Evolutionary conservation across 2,113 vertebrate genomes (phyloP).

Genomic region (Lophotis ruficrista): DNA sequence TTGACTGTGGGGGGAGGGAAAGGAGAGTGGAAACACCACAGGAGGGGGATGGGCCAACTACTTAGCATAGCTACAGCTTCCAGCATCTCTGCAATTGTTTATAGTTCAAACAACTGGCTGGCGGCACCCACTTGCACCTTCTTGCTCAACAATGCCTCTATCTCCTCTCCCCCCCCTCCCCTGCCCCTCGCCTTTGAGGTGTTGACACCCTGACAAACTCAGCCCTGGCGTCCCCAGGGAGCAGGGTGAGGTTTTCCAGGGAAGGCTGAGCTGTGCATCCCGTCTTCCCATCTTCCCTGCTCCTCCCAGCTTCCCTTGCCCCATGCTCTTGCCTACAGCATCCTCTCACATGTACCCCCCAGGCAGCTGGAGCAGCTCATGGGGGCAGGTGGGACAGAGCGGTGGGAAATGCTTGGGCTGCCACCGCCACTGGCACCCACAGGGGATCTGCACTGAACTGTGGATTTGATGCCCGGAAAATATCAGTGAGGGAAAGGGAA

Average conservation of each 20-base stretch:
- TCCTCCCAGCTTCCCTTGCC: background rate
- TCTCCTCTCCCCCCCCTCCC: background rate
- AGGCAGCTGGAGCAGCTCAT: background rate
- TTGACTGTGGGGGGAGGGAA: background rate
- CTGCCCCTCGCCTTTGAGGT: slow-evolving; percentile 33
- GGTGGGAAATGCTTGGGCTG: background rate
- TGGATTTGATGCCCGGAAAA: background rate
- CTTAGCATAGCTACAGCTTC: slow-evolving; percentile 37
- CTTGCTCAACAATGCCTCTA: slow-evolving; percentile 31
- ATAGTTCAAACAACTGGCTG: slow-evolving; percentile 32
- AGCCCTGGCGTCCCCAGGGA: background rate
- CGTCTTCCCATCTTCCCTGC: background rate
- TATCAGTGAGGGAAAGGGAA: background rate
- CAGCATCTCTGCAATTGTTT: slow-evolving; percentile 36
- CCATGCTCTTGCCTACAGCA: background rate
- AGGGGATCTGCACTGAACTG: accelerated
- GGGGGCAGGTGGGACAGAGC: background rate
- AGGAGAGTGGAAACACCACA: background rate
- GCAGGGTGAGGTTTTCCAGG: background rate
- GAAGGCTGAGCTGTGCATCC: background rate
- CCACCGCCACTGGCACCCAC: background rate
- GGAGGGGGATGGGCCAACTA: background rate
- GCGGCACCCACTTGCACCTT: slow-evolving; percentile 36
- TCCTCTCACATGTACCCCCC: background rate
- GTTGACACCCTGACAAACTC: slow-evolving; percentile 6